These are phyloP conservation scores for Phengaris arion DNA, from an alignment of 2,888 invertebrate species.

Conservation along the genomic window DNA sequence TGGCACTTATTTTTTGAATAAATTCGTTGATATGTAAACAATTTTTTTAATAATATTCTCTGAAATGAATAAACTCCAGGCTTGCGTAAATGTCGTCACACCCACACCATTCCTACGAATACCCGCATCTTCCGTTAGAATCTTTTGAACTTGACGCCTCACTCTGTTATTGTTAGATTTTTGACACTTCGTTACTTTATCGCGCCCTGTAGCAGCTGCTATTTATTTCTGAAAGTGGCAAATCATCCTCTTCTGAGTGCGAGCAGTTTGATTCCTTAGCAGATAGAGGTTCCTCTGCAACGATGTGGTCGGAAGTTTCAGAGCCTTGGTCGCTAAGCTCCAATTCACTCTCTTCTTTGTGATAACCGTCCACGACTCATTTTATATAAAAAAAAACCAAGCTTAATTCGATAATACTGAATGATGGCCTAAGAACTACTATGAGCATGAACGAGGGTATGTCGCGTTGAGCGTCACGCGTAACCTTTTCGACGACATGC, in stretches of 20 bases:
- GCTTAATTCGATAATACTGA: not conserved
- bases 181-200: too few species aligned
- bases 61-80: slow-evolving; percentile 44
- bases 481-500: slow-evolving; percentile 38
- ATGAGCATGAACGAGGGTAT: not conserved
- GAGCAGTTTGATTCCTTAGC: too few species aligned
- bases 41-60: slow-evolving; percentile 41
- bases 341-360: slow-evolving; percentile 40
- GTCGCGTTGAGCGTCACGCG: slow-evolving; percentile 35
- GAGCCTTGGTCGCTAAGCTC: slow-evolving; percentile 40
- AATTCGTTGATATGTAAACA: slow-evolving; percentile 30
- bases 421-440: not conserved
- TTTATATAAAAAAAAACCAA: slow-evolving; percentile 8
- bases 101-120: slow-evolving; percentile 41
- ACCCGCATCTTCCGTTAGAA: slow-evolving; percentile 38
- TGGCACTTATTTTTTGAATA: slow-evolving; percentile 34
- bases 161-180: slow-evolving; percentile 37
- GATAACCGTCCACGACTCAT: slow-evolving; percentile 35
- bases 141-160: slow-evolving; percentile 37
- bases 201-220: too few species aligned
- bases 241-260: too few species aligned
- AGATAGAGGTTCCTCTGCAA: too few species aligned
- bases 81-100: slow-evolving; percentile 40
- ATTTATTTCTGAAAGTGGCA: too few species aligned
- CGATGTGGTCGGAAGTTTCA: slow-evolving; percentile 37